phyloP scores from a whole-genome alignment of 2,113 vertebrate species.

The Crotalus horridus region DNA sequence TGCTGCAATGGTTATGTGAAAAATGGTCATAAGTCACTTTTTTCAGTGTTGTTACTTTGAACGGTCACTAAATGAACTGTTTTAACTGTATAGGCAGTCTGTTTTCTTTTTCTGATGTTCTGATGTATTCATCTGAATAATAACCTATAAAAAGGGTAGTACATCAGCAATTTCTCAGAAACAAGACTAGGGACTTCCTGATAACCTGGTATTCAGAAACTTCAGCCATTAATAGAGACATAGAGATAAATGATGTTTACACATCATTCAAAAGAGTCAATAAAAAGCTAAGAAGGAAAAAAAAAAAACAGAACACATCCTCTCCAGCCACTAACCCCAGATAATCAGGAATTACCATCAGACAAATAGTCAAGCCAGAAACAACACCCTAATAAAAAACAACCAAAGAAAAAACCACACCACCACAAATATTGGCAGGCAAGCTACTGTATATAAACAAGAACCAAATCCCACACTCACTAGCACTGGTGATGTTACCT shows the following conservation, averaged over 20 bases:
- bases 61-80: not conserved
- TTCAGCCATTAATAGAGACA: not conserved
- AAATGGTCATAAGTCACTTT: not conserved
- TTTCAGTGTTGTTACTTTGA: not conserved
- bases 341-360: not conserved
- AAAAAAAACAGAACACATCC: not conserved
- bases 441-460: not conserved
- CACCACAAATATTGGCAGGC: not conserved
- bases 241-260: not conserved
- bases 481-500: not conserved
- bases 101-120: not conserved
- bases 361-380: not conserved
- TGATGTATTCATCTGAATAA: not conserved
- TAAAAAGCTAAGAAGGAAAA: not conserved
- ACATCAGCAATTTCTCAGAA: not conserved
- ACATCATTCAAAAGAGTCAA: not conserved
- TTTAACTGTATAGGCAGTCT: not conserved
- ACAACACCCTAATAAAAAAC: not conserved
- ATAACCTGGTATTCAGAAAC: not conserved
- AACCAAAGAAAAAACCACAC: not conserved
- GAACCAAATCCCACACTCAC: not conserved
- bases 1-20: not conserved
- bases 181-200: not conserved
- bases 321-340: not conserved
- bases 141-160: not conserved